A percentile compares a stretch with the other conserved stretches of the same genome.
Conservation (phyloP, 37 sponge, comb jelly and placozoan genomes). For the Axinella damicornis region DNA sequence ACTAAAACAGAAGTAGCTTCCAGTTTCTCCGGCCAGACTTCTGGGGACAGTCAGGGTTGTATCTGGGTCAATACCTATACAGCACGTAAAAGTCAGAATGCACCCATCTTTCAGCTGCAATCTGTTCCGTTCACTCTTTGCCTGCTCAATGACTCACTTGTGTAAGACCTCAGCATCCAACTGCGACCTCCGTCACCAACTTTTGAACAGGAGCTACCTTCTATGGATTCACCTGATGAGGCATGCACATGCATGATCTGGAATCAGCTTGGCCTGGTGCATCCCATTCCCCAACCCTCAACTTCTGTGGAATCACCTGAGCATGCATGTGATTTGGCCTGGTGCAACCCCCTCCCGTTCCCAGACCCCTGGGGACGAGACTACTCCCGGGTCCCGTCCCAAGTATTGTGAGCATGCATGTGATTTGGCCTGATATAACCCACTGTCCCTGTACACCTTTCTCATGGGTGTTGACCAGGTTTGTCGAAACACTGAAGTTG, state of each 20-base stretch:
- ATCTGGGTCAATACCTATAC: conserved; percentile 74
- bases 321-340: too few species aligned
- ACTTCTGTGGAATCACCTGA: too few species aligned
- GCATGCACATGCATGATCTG: neutral
- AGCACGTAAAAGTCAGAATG: conserved; percentile 37
- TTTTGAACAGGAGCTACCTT: neutral
- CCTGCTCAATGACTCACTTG: conserved; percentile 78
- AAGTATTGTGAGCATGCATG: too few species aligned
- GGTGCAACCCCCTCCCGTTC: too few species aligned
- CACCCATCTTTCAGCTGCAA: conserved; percentile 80
- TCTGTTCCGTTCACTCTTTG: conserved; percentile 52
- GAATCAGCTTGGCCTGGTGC: conserved; percentile 4
- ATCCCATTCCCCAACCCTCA: conserved; percentile 79
- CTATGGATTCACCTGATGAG: neutral
- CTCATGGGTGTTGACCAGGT: conserved; percentile 78
- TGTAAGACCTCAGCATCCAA: conserved; percentile 79
- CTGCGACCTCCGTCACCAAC: conserved; percentile 70
- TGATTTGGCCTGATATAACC: too few species aligned
- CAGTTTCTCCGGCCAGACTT: conserved; percentile 13
- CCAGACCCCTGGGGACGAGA: too few species aligned
- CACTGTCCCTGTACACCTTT: conserved; percentile 86
- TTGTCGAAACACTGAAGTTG: conserved; percentile 23
- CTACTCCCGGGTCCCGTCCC: too few species aligned
- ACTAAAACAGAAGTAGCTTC: conserved; percentile 74
- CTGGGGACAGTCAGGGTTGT: conserved; percentile 47